Conservation (phyloP, 2,797 vertebrate species). For the Holocentrus rufus region DNA sequence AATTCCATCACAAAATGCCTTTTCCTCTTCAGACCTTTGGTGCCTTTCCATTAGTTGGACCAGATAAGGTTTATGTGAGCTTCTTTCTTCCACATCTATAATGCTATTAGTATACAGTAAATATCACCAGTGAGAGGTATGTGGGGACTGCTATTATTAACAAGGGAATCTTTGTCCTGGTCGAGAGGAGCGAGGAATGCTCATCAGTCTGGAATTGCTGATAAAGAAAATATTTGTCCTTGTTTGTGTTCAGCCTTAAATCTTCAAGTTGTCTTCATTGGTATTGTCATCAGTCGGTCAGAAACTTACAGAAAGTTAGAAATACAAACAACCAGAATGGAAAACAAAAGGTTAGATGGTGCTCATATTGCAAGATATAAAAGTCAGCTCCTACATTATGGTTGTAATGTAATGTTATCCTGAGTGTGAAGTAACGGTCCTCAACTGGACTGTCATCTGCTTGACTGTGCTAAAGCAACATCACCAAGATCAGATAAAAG, state of each 20-base stretch:
- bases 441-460: too few relatives aligned
- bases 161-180: conserved; percentile 3
- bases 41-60: background rate
- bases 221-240: conserved; percentile 8
- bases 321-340: background rate
- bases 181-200: background rate
- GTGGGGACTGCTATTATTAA: conserved; percentile 9
- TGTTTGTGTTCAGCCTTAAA: conserved; percentile 25
- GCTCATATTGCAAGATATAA: background rate
- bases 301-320: background rate
- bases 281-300: background rate
- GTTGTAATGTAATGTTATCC: too few relatives aligned
- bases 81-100: conserved; percentile 25
- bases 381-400: background rate
- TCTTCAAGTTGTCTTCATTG: conserved; percentile 2
- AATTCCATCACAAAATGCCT: background rate
- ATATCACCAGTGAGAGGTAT: background rate
- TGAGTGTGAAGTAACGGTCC: background rate
- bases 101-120: conserved; percentile 12
- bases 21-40: conserved; percentile 28
- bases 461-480: too few relatives aligned
- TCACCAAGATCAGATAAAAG: background rate
- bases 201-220: background rate
- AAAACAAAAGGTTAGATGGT: background rate
- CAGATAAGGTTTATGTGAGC: background rate